Evolutionary conservation across 2,888 invertebrate species (phyloP).

Genomic region (Onthophagus sagittarius): DNA sequence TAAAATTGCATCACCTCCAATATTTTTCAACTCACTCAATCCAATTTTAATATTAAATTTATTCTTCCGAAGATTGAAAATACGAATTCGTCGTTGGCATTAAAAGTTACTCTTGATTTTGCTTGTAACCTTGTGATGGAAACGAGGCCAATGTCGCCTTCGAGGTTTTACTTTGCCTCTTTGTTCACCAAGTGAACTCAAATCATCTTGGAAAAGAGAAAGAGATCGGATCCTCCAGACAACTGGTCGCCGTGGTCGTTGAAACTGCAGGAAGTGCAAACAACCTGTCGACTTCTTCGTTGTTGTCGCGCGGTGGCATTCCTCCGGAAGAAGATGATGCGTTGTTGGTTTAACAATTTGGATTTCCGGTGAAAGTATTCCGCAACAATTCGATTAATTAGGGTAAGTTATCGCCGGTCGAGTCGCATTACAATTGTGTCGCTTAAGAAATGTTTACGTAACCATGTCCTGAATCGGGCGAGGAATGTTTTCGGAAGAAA

Average conservation of each 20-base stretch:
- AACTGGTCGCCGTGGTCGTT: not conserved
- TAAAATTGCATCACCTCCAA: not conserved
- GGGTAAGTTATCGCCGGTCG: not conserved
- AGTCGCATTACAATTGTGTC: not conserved
- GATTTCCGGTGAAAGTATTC: not conserved
- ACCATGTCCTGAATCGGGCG: not conserved
- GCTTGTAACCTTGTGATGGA: not conserved
- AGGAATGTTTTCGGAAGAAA: not conserved
- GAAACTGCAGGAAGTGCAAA: not conserved
- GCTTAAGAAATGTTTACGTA: not conserved
- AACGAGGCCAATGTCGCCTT: not conserved
- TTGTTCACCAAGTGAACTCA: not conserved
- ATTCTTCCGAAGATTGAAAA: not conserved
- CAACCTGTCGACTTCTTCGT: not conserved
- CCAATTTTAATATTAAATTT: too few relatives aligned
- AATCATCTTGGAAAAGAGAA: not conserved
- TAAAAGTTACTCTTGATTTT: not conserved
- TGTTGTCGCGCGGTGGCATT: not conserved
- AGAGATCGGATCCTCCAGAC: not conserved
- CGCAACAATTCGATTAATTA: not conserved
- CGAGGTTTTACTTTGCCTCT: not conserved
- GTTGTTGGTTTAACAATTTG: not conserved
- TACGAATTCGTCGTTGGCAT: not conserved
- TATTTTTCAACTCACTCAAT: not conserved
- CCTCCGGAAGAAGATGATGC: not conserved